Percentiles rank a stretch among this genome's conserved stretches.
Conservation (phyloP, 2,888 invertebrate genomes). For the Drosophila vallismaia region DNA sequence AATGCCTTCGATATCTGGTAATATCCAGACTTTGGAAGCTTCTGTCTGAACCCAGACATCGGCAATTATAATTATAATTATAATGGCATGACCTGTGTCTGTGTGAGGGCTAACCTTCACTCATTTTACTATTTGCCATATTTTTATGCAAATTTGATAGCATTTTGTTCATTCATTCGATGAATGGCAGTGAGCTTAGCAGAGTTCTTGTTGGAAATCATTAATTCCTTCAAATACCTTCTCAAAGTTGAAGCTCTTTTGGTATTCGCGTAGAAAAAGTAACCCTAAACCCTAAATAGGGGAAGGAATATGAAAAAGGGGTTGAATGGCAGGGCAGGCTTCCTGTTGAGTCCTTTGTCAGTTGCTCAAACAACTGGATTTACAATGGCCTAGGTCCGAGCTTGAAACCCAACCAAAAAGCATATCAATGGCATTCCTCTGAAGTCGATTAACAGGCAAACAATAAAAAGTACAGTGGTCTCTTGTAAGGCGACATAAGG, state of each 20-base stretch:
- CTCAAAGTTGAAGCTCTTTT: neutral
- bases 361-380: neutral
- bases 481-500: neutral
- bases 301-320: neutral
- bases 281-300: neutral
- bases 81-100: neutral
- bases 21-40: constrained; percentile 61
- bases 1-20: constrained; percentile 56
- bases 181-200: neutral
- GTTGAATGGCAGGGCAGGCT: neutral
- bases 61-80: neutral
- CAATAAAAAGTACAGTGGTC: constrained; percentile 1
- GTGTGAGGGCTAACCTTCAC: neutral
- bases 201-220: neutral
- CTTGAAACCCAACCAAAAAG: constrained; percentile 2
- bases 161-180: neutral
- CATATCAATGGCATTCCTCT: constrained; percentile 11
- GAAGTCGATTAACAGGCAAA: neutral
- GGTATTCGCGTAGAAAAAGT: neutral
- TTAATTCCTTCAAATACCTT: neutral
- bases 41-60: constrained; percentile 21
- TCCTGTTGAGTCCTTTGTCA: neutral
- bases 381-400: constrained; percentile 15
- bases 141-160: neutral
- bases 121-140: constrained; percentile 1